A percentile compares a stretch with the other conserved stretches of the same genome.
These are phyloP conservation scores for Carassius carassius DNA, from an alignment of 2,113 vertebrate genomes.

Conservation along the genomic window DNA sequence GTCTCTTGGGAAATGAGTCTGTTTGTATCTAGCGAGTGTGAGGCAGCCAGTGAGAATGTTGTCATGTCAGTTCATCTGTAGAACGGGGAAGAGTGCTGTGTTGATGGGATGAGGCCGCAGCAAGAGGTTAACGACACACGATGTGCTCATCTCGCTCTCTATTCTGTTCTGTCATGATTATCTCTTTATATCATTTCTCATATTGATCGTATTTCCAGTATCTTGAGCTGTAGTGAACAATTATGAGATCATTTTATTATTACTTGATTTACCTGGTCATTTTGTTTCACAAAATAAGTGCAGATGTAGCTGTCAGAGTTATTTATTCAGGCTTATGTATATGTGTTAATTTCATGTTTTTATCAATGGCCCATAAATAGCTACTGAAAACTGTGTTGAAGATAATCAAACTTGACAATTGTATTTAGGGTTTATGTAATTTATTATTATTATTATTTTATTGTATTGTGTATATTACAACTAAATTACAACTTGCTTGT, in stretches of 20 bases:
- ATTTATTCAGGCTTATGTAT: background rate
- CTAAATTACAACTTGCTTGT: too few relatives aligned
- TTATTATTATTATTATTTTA: background rate
- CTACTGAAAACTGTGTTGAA: background rate
- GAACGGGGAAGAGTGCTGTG: background rate
- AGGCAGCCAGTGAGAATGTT: background rate
- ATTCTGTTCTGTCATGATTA: slow-evolving; percentile 39
- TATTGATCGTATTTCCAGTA: background rate
- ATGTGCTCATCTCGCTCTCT: background rate
- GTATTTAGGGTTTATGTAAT: background rate
- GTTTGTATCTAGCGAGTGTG: slow-evolving; percentile 8
- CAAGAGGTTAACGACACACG: background rate
- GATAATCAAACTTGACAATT: background rate
- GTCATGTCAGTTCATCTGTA: slow-evolving; percentile 11
- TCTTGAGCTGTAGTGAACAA: background rate
- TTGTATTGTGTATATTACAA: too few relatives aligned
- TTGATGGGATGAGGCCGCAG: background rate
- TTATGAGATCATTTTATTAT: background rate
- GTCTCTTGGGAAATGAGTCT: slow-evolving; percentile 11
- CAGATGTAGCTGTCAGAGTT: background rate
- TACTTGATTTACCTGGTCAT: background rate
- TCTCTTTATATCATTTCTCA: background rate
- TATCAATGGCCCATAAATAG: background rate
- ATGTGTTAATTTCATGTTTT: background rate
- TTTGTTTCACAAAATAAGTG: background rate